phyloP scores from a whole-genome alignment of 2,113 vertebrate species.

The Zootoca vivipara region DNA sequence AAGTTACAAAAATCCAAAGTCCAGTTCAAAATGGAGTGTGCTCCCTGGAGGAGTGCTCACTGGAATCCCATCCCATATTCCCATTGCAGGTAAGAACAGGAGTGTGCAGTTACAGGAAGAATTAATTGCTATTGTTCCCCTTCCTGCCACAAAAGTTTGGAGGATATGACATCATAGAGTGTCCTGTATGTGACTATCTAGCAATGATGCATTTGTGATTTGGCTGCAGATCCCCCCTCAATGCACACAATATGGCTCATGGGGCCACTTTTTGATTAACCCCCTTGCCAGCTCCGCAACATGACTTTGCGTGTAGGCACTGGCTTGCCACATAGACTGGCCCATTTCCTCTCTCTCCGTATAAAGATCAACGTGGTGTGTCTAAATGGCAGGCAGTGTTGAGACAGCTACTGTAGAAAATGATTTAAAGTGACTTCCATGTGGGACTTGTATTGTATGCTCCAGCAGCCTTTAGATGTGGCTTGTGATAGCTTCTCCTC shows the following conservation, averaged over 20 bases:
- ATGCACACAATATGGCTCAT: not conserved
- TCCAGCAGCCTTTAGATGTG: not conserved
- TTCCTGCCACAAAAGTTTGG: no score
- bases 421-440: not conserved
- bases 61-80: no score
- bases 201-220: no score
- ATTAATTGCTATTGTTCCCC: no score
- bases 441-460: not conserved
- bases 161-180: no score
- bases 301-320: not conserved
- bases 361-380: not conserved
- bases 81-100: no score
- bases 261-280: not conserved
- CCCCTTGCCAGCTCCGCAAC: not conserved
- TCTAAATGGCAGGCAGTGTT: not conserved
- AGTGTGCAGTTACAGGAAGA: no score
- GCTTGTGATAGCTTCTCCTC: not conserved
- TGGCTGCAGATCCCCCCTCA: no score
- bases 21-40: no score
- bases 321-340: not conserved
- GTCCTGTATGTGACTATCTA: no score
- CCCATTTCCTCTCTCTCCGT: not conserved
- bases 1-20: no score
- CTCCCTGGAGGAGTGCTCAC: no score
- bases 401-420: not conserved